Base-by-base conservation (phyloP, 2,888 invertebrate genomes). In the Drosophila recens region DNA sequence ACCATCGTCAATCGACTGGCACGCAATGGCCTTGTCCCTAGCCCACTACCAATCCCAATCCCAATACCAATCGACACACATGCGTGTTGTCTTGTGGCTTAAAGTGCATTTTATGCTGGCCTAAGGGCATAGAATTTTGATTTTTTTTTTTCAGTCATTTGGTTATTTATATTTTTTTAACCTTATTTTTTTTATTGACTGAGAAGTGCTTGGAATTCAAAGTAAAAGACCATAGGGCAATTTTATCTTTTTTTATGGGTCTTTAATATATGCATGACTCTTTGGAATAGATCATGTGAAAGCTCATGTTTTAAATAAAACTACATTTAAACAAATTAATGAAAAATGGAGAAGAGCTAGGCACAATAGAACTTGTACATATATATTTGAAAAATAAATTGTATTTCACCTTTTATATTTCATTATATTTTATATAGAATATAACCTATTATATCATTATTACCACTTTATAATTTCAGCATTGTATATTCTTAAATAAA, bases 11-110 rank as follows among this genome's bases (percentile, higher is more conserved):
- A 71, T 83, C 69, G 66, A 38, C 53, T 57, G 71, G 38, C 83
- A 84, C 83, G 83, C 84, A 78, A 84, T 51, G 80, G 70, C 86
- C 82, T 82, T 82, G 85, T 63, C 38, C 38, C 27, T 27, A 53
- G n/a, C 17, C 53, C 43, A 59, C 11, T 36, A 15, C 53, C 53
- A 36, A 27, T 27, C 27, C 23, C 23, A 23, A 45, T 34, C 46
- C 34, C 45, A 34, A 51, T 23, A 20, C 33, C 17, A 61, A 46
- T 62, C 49, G 54, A 57, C 64, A 68, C 52, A 45, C 33, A 48
- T 75, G 75, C 79, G 74, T 72, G 80, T 57, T 75, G 74, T 70
- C 72, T 53, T 75, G 69, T 43, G 74, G 58, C 67, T 51, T 30
- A 34, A 62, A 65, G 43, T 77, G 77, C 80, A 79, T 63, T 71